Evolutionary conservation across 1,140 invertebrate species (phyloP), one percentile per base, ranked within the genome.

Genomic region (Apis cerana): DNA sequence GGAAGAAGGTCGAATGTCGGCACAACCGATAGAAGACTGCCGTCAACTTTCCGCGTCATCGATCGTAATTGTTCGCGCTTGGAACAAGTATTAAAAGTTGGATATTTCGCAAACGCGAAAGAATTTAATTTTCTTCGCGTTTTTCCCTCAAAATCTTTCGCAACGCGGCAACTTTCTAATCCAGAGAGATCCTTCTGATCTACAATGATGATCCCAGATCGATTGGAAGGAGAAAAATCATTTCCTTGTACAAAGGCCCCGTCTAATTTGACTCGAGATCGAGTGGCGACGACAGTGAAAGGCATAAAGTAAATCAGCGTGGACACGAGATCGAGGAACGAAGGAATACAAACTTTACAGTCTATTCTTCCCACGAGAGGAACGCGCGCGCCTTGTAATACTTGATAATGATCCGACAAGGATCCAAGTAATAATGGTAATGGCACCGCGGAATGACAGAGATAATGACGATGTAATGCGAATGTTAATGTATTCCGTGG

Each of bases 391-490:
- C 65, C 81, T 82, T 77, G 67, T 82, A 82, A 82, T 82, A 82
- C 75, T 71, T 78, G 81, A 82, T 82, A 82, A 82, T 82, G 81
- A 77, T 82, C 81, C 81, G 67, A 78, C 75, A 78, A 78, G 67
- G 81, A 82, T 82, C 67, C 81, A 64, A 78, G 81, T 82, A 82
- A 82, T 82, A 78, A 82, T 78, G 67, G 67, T 82, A 82, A 82
- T 82, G 75, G 81, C 67, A 19, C 58, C 52, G 75, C 58, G 59
- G 75, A 82, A 82, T 82, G 75, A 82, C 81, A 82, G 81, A 82
- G 81, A 82, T 82, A 82, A 82, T 82, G 81, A 82, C 81, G 59
- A 82, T n/a, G 75, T 77, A 82, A 82, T 78, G 81, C 21, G 81
- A 78, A 82, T 71, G 81, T 82, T 77, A 82, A 82, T 82, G 81